Conservation (phyloP, 2,113 vertebrate genomes). For the Trinectes maculatus region DNA sequence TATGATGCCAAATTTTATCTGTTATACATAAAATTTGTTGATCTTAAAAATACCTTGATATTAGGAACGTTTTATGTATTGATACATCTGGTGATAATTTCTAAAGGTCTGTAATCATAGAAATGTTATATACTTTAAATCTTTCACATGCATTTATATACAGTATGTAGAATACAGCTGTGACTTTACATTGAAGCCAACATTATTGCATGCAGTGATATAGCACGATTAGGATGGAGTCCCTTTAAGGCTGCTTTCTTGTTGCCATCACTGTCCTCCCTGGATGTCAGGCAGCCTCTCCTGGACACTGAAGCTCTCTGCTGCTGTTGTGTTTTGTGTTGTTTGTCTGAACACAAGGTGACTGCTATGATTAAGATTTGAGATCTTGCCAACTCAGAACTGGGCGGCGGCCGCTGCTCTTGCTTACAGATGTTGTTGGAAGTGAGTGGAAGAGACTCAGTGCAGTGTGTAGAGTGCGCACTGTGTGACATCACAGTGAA, state of each 20-base stretch:
- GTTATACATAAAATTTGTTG: too few species aligned
- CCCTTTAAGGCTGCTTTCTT: conserved; percentile 3
- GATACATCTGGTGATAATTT: too few species aligned
- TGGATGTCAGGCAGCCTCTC: neutral
- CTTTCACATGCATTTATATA: too few species aligned
- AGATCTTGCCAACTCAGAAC: conserved; percentile 27
- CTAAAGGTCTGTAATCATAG: too few species aligned
- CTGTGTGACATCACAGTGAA: conserved; percentile 54
- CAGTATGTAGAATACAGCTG: too few species aligned
- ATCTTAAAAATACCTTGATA: too few species aligned
- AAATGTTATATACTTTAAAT: too few species aligned
- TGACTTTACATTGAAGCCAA: too few species aligned
- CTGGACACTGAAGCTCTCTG: conserved; percentile 10
- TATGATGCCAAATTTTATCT: too few species aligned
- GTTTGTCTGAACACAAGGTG: conserved; percentile 26
- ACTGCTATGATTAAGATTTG: conserved; percentile 27
- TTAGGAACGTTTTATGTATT: too few species aligned
- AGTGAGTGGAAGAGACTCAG: conserved; percentile 67
- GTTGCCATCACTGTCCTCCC: neutral
- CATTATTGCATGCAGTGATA: too few species aligned
- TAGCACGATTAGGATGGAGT: neutral
- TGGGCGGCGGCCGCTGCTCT: conserved; percentile 59
- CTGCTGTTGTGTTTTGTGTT: conserved; percentile 6
- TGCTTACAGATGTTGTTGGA: conserved; percentile 58
- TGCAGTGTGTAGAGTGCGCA: conserved; percentile 58